Base-by-base conservation (phyloP, 92 coral and sea anemone species). In the Zoanthus gigantus region DNA sequence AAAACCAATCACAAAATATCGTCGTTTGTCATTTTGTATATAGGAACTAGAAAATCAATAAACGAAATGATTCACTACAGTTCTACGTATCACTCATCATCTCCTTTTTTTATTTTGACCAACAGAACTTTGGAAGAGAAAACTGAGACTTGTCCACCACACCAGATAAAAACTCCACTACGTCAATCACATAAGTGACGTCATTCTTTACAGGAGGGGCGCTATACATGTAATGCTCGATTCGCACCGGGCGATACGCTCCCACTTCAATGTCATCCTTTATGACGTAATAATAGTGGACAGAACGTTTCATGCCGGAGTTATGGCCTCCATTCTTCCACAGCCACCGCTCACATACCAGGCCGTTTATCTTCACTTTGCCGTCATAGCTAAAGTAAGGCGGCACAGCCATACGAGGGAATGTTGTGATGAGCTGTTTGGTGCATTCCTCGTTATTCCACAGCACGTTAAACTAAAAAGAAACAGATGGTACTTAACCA, bases 241-340 rank as follows among this genome's bases (percentile, higher is more conserved):
- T 71, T 34, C 85, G 85, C 30, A 81, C 85, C 7, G 85, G 85
- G 28, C 76, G 85, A 42, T 81, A 81, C 28, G 85, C 29, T 47
- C 60, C 85, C 6, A 14, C 11, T 42, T 81, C 85, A 12, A 81
- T 71, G 13, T 67, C 58, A 4, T 81, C 75, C 46, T 81, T 45
- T 28, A 9, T 81, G 61, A 81, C 85, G 85, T 81, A 81, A 81
- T 81, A 81, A 29, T 81, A 81, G 75, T 81, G 85, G 23, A 23
- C 42, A 0, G 85, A 81, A 44, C 42, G 54, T 3, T 74, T 5
- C 85, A 67, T 65, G 28, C 85, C 85, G 47, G 44, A 5, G 6
- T 81, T 81, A n/a, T 81, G 85, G 13, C 85, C 85, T 42, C 85
- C 85, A 66, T 37, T 66, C 85, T 47, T 81, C 85, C 85, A 81